Conservation (phyloP, 2,888 invertebrate species). For the Cataglyphis altisquamis region DNA sequence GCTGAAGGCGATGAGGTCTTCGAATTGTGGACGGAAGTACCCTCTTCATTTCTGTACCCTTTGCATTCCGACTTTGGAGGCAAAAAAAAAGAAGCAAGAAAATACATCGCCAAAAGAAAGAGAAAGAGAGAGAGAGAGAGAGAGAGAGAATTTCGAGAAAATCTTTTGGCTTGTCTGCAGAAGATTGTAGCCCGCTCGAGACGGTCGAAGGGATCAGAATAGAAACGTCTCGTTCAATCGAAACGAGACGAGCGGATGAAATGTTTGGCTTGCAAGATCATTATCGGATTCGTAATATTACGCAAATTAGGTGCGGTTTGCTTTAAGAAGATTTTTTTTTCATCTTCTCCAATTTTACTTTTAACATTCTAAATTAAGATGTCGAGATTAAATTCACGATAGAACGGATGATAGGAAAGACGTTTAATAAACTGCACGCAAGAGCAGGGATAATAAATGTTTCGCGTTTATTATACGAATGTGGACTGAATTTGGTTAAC, state of each 20-base stretch:
- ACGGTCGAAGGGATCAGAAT: slow-evolving; percentile 56
- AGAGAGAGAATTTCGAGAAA: slow-evolving; percentile 55
- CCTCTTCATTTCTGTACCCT: slow-evolving; percentile 65
- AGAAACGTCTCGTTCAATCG: slow-evolving; percentile 41
- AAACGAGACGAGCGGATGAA: slow-evolving; percentile 29
- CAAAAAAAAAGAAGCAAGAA: slow-evolving; percentile 38
- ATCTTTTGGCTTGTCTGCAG: slow-evolving; percentile 54
- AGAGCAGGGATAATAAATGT: not conserved
- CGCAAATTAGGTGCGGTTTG: slow-evolving; percentile 18
- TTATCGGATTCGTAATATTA: slow-evolving; percentile 44
- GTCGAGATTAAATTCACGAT: not conserved
- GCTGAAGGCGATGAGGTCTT: slow-evolving; percentile 71
- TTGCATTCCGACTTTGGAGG: slow-evolving; percentile 60
- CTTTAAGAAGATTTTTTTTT: slow-evolving; percentile 26
- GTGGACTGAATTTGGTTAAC: slow-evolving; percentile 34
- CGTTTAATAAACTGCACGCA: not conserved
- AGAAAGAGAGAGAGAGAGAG: not conserved
- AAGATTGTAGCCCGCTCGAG: slow-evolving; percentile 28
- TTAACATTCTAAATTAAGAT: not conserved
- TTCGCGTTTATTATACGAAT: slow-evolving; percentile 38
- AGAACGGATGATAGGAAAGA: not conserved
- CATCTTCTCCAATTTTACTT: not conserved
- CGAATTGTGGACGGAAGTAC: slow-evolving; percentile 62
- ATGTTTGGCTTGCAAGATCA: slow-evolving; percentile 59
- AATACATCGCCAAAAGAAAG: not conserved